Base-by-base conservation (phyloP, 2,888 invertebrate species). In the Macroteleia sp. region DNA sequence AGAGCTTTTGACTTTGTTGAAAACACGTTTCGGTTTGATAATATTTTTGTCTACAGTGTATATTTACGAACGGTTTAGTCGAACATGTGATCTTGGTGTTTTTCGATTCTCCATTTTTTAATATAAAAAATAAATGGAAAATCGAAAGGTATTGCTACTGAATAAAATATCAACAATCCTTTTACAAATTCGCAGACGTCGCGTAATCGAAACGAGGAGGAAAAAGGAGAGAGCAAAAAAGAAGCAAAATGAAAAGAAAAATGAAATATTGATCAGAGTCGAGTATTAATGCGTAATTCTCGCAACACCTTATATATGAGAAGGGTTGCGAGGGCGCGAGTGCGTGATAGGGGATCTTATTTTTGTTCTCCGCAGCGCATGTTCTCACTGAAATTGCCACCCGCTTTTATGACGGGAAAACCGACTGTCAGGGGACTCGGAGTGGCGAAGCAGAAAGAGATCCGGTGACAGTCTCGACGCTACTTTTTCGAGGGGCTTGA, bases 311-410 rank as follows among this genome's bases (percentile, higher is more conserved):
- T 64, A 36, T 74, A 59, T 67, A 32, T 48, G 64, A 34, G 59
- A 76, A 79, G 79, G 79, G 76, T 73, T 76, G 75, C 44, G 59
- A 76, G 76, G 64, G 69, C 50, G 79, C 71, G 64, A 76, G 59
- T 32, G 69, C 79, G 62, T 61, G 70, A 70, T 56, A 66, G 81
- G 61, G 75, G 79, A 71, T 75, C 76, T 79, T 75, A 79, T 81
- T 79, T 81, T 79, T 81, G 81, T 81, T 77, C 76, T 79, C 48
- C 61, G 62, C 59, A 41, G 59, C 61, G 73, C 79, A 79, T 70
- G 66, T 79, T 79, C 77, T 74, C 79, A 57, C 75, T 79, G 16
- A 81, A 81, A 79, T 81, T 79, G 79, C 79, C 81, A 81, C 64
- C 77, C 71, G 70, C 77, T 80, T 74, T 73, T 69, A 75, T 69